These are phyloP conservation scores for Labeo calbasu DNA, from an alignment of 2,797 vertebrate genomes.

Conservation along the genomic window DNA sequence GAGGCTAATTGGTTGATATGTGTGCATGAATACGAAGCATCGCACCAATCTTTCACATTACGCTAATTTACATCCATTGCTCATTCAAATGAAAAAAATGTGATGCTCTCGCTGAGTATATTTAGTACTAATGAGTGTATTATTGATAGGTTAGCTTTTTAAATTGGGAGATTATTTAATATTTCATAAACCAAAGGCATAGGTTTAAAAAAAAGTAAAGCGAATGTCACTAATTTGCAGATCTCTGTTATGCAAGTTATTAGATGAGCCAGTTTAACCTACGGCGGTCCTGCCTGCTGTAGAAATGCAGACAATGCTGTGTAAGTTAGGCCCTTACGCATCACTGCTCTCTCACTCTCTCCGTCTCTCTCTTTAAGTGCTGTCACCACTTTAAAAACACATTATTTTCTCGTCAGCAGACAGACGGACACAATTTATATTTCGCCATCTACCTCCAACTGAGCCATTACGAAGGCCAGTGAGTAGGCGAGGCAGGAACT, in stretches of 20 bases:
- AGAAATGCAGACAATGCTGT: constrained; percentile 40
- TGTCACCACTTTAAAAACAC: constrained; percentile 53
- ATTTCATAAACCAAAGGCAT: constrained; percentile 42
- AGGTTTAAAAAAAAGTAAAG: constrained; percentile 22
- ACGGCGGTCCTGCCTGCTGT: constrained; percentile 24
- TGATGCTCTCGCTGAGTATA: constrained; percentile 6
- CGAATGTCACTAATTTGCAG: constrained; percentile 54
- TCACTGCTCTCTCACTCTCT: constrained; percentile 37
- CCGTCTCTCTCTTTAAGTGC: constrained; percentile 52
- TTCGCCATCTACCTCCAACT: constrained; percentile 40
- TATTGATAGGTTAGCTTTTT: constrained; percentile 49
- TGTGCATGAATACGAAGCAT: constrained; percentile 9
- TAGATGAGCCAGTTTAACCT: constrained; percentile 44
- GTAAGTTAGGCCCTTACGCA: constrained; percentile 49
- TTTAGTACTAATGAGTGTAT: constrained; percentile 38
- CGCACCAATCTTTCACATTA: not conserved
- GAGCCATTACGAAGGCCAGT: constrained; percentile 56
- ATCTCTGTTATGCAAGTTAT: constrained; percentile 38
- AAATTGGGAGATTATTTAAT: constrained; percentile 49
- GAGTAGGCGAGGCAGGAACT: constrained; percentile 51
- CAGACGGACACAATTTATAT: constrained; percentile 50
- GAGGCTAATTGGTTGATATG: constrained; percentile 25
- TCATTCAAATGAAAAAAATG: not conserved
- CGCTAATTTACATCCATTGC: constrained; percentile 5
- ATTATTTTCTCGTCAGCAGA: constrained; percentile 60